Evolutionary conservation across 1,140 invertebrate species (phyloP).

Genomic region (Atopsyche davidsoni): DNA sequence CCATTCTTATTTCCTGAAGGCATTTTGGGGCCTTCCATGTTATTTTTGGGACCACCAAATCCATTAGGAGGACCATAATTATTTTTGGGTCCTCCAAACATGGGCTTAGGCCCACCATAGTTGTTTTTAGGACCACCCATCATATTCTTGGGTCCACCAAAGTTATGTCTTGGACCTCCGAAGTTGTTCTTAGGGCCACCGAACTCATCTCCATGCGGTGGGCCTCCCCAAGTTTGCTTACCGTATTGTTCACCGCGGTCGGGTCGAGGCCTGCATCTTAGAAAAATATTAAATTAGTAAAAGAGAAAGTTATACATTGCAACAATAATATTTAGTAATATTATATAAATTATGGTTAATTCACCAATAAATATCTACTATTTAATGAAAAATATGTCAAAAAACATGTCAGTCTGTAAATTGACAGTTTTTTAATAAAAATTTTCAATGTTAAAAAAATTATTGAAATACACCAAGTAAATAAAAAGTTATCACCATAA

Average conservation of each 20-base stretch:
- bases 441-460: too few relatives aligned
- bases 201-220: slow-evolving; percentile 44
- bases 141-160: slow-evolving; percentile 43
- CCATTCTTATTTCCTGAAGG: slow-evolving; percentile 39
- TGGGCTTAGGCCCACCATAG: slow-evolving; percentile 45
- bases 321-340: too few relatives aligned
- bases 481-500: too few relatives aligned
- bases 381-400: too few relatives aligned
- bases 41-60: slow-evolving; percentile 45
- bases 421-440: too few relatives aligned
- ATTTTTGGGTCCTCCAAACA: slow-evolving; percentile 47
- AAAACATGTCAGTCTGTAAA: too few relatives aligned
- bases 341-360: too few relatives aligned
- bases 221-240: slow-evolving; percentile 47
- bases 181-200: slow-evolving; percentile 46
- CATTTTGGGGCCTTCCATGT: slow-evolving; percentile 36
- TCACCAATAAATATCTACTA: too few relatives aligned
- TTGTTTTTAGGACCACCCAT: slow-evolving; percentile 51
- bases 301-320: too few relatives aligned
- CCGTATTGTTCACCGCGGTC: slow-evolving; percentile 56
- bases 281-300: too few relatives aligned
- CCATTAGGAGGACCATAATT: slow-evolving; percentile 41
- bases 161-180: slow-evolving; percentile 42
- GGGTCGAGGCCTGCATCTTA: slow-evolving; percentile 50
- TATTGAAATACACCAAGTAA: too few relatives aligned